phyloP scores from a whole-genome alignment of 2,888 invertebrate species.

The Drosophila monieri region DNA sequence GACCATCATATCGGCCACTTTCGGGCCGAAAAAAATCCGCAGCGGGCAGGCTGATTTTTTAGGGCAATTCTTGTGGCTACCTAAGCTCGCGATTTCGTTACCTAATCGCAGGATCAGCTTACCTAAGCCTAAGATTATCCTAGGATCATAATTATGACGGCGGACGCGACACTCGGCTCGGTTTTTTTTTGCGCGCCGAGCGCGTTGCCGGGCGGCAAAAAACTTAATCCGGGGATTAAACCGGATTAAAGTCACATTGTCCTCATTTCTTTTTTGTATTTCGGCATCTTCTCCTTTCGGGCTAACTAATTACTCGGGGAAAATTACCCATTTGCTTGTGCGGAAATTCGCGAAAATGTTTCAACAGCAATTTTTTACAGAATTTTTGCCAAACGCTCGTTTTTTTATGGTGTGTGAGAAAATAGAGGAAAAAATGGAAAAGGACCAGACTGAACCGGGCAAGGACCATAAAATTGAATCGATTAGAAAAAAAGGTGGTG shows the following conservation, averaged over 20 bases:
- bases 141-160: conserved; percentile 77
- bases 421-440: conserved; percentile 14
- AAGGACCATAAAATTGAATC: conserved; percentile 75
- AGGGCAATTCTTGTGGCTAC: conserved; percentile 75
- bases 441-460: conserved; percentile 35
- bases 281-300: conserved; percentile 61
- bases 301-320: conserved; percentile 69
- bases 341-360: conserved; percentile 69
- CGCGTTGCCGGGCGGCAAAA: conserved; percentile 61
- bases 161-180: conserved; percentile 55
- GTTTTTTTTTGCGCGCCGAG: conserved; percentile 11
- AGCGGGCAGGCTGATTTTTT: conserved; percentile 54
- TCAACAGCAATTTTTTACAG: conserved; percentile 27
- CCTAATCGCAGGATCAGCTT: conserved; percentile 75
- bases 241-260: conserved; percentile 78
- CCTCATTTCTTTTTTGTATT: conserved; percentile 60
- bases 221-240: conserved; percentile 79
- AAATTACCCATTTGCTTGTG: conserved; percentile 73
- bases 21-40: conserved; percentile 21
- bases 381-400: conserved; percentile 26
- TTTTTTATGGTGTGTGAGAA: conserved; percentile 50
- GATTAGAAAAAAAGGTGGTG: conserved; percentile 64
- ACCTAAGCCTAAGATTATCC: conserved; percentile 76
- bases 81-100: conserved; percentile 74
- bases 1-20: conserved; percentile 32